Conservation (phyloP, 2,113 vertebrate species). For the Neogale vison region DNA sequence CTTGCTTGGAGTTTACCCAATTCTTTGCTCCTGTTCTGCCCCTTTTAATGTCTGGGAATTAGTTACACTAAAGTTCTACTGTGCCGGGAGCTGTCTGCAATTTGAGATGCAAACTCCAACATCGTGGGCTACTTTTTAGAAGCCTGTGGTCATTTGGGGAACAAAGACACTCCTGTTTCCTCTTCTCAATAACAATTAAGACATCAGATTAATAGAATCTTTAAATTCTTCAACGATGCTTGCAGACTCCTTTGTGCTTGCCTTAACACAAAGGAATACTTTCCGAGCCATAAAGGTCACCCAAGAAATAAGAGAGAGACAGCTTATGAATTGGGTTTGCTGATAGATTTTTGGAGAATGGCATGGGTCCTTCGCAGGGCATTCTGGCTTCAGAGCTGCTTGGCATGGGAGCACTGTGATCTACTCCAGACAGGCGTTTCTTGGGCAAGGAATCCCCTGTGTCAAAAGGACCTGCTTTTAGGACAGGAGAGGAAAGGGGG, state of each 20-base stretch:
- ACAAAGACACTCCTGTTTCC: conserved; percentile 80
- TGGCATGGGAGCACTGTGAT: background rate
- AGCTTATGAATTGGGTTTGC: conserved; percentile 45
- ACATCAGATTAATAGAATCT: conserved; percentile 82
- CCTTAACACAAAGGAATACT: conserved; percentile 77
- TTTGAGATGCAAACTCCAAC: conserved; percentile 73
- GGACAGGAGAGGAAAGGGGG: background rate
- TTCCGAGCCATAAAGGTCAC: conserved; percentile 78
- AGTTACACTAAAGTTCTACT: conserved; percentile 70
- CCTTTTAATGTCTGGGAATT: conserved; percentile 47
- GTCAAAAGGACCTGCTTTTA: background rate
- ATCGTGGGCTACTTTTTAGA: conserved; percentile 67
- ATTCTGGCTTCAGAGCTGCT: conserved; percentile 28
- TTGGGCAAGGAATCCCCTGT: conserved; percentile 59
- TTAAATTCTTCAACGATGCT: conserved; percentile 79
- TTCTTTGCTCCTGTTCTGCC: background rate
- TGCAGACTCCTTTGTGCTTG: conserved; percentile 79
- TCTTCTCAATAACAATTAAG: conserved; percentile 81
- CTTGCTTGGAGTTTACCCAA: background rate
- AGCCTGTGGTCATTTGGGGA: conserved; percentile 51
- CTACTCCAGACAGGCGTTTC: conserved; percentile 58
- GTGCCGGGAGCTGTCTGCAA: conserved; percentile 66
- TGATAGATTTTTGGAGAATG: conserved; percentile 54
- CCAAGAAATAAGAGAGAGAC: conserved; percentile 64
- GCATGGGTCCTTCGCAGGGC: background rate